Evolutionary conservation across 2,888 invertebrate species (phyloP).

Genomic region (Stenolophus ochropezus): DNA sequence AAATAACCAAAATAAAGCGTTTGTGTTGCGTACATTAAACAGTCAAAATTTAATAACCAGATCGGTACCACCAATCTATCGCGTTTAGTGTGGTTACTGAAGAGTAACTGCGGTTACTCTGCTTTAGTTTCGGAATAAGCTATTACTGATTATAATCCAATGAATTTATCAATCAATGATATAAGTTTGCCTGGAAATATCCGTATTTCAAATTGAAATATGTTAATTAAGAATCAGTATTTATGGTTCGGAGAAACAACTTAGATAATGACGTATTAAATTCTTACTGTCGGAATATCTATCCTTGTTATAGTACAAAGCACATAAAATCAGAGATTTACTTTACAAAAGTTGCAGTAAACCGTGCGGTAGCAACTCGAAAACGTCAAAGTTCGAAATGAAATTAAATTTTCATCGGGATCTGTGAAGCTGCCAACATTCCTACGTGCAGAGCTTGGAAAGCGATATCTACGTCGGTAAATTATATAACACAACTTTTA

Average conservation of each 20-base stretch:
- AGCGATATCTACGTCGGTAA: slow-evolving; percentile 17
- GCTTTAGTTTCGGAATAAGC: too few species aligned
- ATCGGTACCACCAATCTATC: too few species aligned
- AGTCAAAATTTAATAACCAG: too few species aligned
- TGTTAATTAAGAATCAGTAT: background rate
- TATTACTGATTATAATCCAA: too few species aligned
- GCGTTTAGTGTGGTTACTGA: too few species aligned
- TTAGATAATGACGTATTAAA: background rate
- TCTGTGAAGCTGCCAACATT: background rate
- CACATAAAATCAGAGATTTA: slow-evolving; percentile 29
- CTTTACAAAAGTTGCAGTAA: slow-evolving; percentile 25
- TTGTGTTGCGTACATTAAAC: too few species aligned
- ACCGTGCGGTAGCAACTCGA: slow-evolving; percentile 5
- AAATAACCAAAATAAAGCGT: too few species aligned
- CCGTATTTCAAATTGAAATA: background rate
- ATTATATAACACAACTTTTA: slow-evolving; percentile 41
- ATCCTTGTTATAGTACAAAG: background rate
- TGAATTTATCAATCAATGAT: too few species aligned
- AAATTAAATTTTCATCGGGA: slow-evolving; percentile 36
- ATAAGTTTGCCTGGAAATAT: too few species aligned
- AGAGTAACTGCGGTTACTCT: too few species aligned
- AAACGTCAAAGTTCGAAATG: slow-evolving; percentile 42
- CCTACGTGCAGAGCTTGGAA: slow-evolving; percentile 10
- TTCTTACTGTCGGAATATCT: background rate
- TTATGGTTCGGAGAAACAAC: background rate